Percentiles rank a stretch among this genome's conserved stretches.
Evolutionary conservation across 2,888 invertebrate species (phyloP).

Genomic region (Aleiodes leptofemur): DNA sequence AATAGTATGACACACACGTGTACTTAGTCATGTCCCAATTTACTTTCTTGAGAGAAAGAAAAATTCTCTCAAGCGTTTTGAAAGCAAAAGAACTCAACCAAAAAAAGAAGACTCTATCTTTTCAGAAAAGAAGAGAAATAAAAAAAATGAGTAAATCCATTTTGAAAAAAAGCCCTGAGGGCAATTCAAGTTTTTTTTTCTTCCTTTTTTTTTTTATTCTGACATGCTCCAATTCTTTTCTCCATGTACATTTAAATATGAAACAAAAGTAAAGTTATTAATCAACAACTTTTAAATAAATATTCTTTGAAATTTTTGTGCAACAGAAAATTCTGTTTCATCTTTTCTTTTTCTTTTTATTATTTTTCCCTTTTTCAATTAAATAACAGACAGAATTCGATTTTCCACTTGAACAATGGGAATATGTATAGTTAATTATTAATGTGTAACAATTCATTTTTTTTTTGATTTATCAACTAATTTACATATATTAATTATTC

Average conservation of each 20-base stretch:
- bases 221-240: constrained; percentile 24
- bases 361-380: constrained; percentile 11
- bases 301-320: constrained; percentile 4
- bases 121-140: neutral
- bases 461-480: constrained; percentile 10
- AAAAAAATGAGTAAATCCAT: neutral
- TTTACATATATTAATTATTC: constrained; percentile 47
- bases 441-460: constrained; percentile 25
- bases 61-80: neutral
- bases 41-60: neutral
- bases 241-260: neutral
- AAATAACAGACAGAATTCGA: constrained; percentile 32
- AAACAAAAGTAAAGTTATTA: constrained; percentile 6
- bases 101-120: neutral
- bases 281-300: constrained; percentile 8
- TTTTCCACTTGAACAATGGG: constrained; percentile 24
- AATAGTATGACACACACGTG: constrained; percentile 8
- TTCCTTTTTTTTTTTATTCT: constrained; percentile 21
- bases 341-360: neutral
- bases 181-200: neutral
- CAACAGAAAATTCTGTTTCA: constrained; percentile 15
- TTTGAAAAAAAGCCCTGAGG: constrained; percentile 39
- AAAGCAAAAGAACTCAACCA: neutral
- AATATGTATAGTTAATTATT: constrained; percentile 8
- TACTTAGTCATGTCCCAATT: constrained; percentile 30